phyloP scores from a whole-genome alignment of 1,140 invertebrate genomes.

The Apis cerana region DNA sequence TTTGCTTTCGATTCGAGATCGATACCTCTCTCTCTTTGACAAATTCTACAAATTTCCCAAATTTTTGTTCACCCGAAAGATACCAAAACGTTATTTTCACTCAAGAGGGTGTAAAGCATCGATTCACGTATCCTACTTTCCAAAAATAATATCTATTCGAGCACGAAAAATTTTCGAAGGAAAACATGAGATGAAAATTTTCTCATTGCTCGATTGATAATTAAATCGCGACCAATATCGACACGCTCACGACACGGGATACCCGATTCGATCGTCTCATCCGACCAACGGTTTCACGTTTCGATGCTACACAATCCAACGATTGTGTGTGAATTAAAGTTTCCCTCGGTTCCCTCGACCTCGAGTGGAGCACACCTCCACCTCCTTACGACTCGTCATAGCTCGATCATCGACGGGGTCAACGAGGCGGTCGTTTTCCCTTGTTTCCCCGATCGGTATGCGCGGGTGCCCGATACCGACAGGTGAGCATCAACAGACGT shows the following conservation, averaged over 20 bases:
- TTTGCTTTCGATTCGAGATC: too few relatives aligned
- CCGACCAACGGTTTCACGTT: neutral
- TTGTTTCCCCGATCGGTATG: constrained; percentile 57
- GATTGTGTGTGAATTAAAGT: neutral
- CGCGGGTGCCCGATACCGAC: constrained; percentile 58
- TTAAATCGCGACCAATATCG: too few relatives aligned
- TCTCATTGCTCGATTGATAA: too few relatives aligned
- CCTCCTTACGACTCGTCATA: neutral
- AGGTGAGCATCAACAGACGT: constrained; percentile 58
- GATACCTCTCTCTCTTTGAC: too few relatives aligned
- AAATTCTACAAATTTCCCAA: too few relatives aligned
- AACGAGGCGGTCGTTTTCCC: constrained; percentile 44
- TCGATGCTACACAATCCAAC: neutral
- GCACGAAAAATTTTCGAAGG: too few relatives aligned
- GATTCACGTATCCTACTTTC: too few relatives aligned
- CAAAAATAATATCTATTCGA: too few relatives aligned
- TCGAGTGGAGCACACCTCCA: neutral
- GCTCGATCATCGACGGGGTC: constrained; percentile 1
- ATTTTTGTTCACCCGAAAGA: too few relatives aligned
- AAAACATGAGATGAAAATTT: too few relatives aligned
- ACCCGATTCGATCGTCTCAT: neutral
- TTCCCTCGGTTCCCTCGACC: neutral
- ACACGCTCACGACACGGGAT: neutral
- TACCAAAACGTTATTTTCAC: too few relatives aligned
- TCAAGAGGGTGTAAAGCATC: too few relatives aligned